These are phyloP conservation scores for Clostera curtula DNA, from an alignment of 2,888 invertebrate genomes.

Conservation along the genomic window DNA sequence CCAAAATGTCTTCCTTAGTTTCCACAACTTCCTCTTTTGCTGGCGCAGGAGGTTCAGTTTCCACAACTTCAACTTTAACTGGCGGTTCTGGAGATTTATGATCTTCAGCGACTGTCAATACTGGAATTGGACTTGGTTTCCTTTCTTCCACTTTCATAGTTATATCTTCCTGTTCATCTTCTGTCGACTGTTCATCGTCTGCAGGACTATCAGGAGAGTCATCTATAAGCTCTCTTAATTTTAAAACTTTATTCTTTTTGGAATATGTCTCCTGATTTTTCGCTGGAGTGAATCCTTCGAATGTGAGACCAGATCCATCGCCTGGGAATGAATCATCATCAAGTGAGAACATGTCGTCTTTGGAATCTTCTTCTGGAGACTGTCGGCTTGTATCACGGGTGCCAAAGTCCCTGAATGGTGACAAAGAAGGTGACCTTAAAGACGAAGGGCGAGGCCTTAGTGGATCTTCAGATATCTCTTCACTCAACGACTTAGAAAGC, in stretches of 20 bases:
- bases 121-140: constrained; percentile 33
- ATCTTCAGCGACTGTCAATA: constrained; percentile 29
- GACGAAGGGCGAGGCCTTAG: constrained; percentile 42
- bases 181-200: constrained; percentile 71
- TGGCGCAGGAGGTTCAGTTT: constrained; percentile 25
- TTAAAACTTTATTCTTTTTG: constrained; percentile 65
- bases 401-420: constrained; percentile 60
- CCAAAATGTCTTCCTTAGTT: constrained; percentile 29
- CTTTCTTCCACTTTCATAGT: constrained; percentile 36
- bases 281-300: constrained; percentile 74
- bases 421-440: constrained; percentile 57
- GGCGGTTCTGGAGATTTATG: constrained; percentile 21
- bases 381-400: constrained; percentile 74
- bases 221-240: constrained; percentile 61
- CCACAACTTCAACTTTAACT: constrained; percentile 13
- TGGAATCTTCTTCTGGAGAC: constrained; percentile 78
- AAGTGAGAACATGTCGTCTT: constrained; percentile 75
- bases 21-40: constrained; percentile 26
- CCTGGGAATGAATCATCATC: constrained; percentile 77
- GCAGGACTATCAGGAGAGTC: constrained; percentile 68
- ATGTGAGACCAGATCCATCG: constrained; percentile 66
- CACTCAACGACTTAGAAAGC: constrained; percentile 63
- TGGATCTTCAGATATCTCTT: constrained; percentile 72
- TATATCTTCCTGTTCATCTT: constrained; percentile 52
- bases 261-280: constrained; percentile 73